Conservation (phyloP, 64 coral and sea anemone genomes). For the Stichodactyla helianthus region DNA sequence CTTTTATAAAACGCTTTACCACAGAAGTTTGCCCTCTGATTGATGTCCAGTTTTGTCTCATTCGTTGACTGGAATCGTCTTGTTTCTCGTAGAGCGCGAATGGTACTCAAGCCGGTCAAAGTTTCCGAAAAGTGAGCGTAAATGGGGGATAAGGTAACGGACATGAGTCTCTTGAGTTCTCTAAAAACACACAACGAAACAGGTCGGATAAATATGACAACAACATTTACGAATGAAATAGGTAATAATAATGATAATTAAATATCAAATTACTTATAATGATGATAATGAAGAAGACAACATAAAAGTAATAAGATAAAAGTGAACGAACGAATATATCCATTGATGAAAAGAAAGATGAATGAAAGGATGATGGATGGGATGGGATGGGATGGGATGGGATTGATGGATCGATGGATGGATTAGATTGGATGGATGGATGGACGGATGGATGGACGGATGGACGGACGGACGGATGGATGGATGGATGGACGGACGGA, state of each 20-base stretch:
- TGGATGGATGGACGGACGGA: not conserved
- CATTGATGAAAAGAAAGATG: no score
- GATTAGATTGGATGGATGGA: no score
- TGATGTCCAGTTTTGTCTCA: conserved; percentile 69
- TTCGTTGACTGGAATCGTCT: conserved; percentile 66
- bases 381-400: no score
- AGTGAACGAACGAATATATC: no score
- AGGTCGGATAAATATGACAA: not conserved
- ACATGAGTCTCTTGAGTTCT: conserved; percentile 91
- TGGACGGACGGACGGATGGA: not conserved
- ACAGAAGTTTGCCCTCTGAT: conserved; percentile 87
- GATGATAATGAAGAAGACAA: no score
- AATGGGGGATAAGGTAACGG: conserved; percentile 83
- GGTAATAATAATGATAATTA: no score
- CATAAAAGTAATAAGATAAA: no score
- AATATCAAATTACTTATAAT: no score
- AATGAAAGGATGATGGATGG: no score
- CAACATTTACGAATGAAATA: not conserved
- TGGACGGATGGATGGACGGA: not conserved
- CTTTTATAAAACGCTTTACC: conserved; percentile 4
- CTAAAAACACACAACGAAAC: conserved; percentile 19
- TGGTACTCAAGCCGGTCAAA: conserved; percentile 73
- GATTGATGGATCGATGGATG: no score
- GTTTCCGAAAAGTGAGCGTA: conserved; percentile 98
- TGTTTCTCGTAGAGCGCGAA: conserved; percentile 82